Evolutionary conservation across 2,797 vertebrate genomes (phyloP), one percentile per base, ranked within the genome.

Genomic region (Cichlasoma orientale): DNA sequence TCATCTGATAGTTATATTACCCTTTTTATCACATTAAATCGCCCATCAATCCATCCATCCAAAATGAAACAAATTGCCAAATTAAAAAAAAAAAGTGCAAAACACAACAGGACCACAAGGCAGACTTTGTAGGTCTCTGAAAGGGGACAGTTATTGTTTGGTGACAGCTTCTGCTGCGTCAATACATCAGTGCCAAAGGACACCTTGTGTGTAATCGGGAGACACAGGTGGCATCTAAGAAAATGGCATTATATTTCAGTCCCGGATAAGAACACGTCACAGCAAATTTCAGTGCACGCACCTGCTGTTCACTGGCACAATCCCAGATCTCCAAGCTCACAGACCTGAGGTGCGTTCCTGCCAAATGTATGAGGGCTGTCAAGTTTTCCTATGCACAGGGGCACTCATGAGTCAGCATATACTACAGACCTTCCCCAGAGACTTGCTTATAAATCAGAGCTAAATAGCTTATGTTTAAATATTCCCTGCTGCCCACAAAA

Each of bases 301-400:
- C 41, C 61, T 29, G 16, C 25, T 68, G 16, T 50, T 68, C 3
- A 68, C 23, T 68, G 61, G 25, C 5, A 2, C 9, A 68, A 47
- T 68, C 25, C 61, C 61, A 68, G 10, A 6, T 29, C 23, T 50
- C 41, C 41, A 29, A 66, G 47, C 41, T 68, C 61, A 29, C 41
- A 68, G 61, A 66, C 19, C 9, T n/a, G 61, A 68, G 25, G 41
- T 50, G 27, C 16, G 12, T 68, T 68, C 23, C 61, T 50, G 41
- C 61, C 61, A 68, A 68, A 47, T 68, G 16, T n/a, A 68, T 50
- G 61, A 44, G 61, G 61, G 18, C 16, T 68, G 41, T 66, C 61
- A 66, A 50, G 61, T 66, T 41, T 68, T 50, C 9, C 47, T 13
- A 44, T 68, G 16, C 23, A 47, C 19, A 47, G 44, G 61, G 61